Base-by-base conservation (phyloP, 2,888 invertebrate species). In the Pachliopta kotzebuea region DNA sequence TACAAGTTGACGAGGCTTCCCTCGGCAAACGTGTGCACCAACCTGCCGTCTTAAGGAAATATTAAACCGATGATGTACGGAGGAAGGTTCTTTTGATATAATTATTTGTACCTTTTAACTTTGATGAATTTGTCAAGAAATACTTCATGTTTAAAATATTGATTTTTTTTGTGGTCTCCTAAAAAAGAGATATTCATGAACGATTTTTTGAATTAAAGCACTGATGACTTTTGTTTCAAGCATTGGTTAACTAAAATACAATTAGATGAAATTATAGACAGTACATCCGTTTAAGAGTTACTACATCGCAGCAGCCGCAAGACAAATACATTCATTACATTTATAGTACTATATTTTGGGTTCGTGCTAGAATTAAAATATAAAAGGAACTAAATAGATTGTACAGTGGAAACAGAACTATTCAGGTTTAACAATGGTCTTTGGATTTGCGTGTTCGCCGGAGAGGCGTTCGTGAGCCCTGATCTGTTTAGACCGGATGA, bases 401-500 rank as follows among this genome's bases (percentile, higher is more conserved):
- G n/a, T 45, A n/a, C 18, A n/a, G 7, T 18, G 4, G 0, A n/a
- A n/a, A 52, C 50, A 21, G 14, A 52, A 52, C 11, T 52, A 65
- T 65, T 58, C 56, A 50, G 54, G 58, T 63, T 56, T 21, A 56
- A 50, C 65, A 68, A 62, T 68, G 69, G 71, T 74, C 79, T 83
- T 83, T 79, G 81, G 85, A 86, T 86, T 84, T 78, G 88, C 88
- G 87, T 87, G 89, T 78, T 68, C 55, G 70, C 70, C 70, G 70
- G 71, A 65, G 72, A 68, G 68, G 73, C 68, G 79, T 88, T 88
- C 90, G 88, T 90, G 89, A 84, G 85, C 80, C 84, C 84, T 89
- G 87, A 90, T 90, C 90, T 86, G 71, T 81, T 90, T 90, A 86
- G 84, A 83, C 85, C 76, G 85, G 86, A 79, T 86, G 84, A 85